These are phyloP conservation scores for Synanthedon vespiformis DNA, from an alignment of 2,888 invertebrate genomes.

Conservation along the genomic window DNA sequence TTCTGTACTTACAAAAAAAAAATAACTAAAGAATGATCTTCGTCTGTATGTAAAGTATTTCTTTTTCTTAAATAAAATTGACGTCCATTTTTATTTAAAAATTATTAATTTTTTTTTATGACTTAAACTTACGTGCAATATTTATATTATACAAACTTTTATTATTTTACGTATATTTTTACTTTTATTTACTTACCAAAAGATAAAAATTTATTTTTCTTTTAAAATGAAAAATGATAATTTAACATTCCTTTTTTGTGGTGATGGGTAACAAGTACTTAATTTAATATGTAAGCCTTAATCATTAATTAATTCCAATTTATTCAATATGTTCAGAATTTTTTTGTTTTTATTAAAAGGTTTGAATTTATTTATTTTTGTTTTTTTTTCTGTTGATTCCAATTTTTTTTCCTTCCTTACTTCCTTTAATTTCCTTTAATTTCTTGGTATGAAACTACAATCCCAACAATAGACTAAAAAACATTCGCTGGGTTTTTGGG, in stretches of 20 bases:
- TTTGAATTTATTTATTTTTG: constrained; percentile 34
- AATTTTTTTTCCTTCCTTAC: too few species aligned
- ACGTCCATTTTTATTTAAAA: constrained; percentile 6
- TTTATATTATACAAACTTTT: constrained; percentile 9
- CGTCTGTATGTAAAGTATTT: constrained; percentile 2
- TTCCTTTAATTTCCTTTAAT: too few species aligned
- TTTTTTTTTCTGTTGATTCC: constrained; percentile 22
- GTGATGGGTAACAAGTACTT: constrained; percentile 52
- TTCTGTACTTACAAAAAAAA: constrained; percentile 1
- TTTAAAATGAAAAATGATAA: background rate
- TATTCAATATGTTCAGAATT: constrained; percentile 18
- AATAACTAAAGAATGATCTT: background rate
- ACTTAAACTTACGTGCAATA: constrained; percentile 2
- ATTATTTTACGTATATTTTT: background rate
- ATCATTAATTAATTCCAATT: constrained; percentile 15
- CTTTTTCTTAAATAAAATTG: constrained; percentile 2
- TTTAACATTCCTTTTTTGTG: constrained; percentile 15
- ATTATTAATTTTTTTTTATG: constrained; percentile 4
- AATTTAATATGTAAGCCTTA: constrained; percentile 14
- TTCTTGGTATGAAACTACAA: too few species aligned
- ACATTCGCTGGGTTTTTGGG: background rate
- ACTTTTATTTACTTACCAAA: constrained; percentile 4
- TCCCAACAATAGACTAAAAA: too few species aligned
- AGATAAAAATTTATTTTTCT: constrained; percentile 4
- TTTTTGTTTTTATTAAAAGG: constrained; percentile 62